These are phyloP conservation scores for Caenorhabditis briggsae DNA, from an alignment of 1,140 invertebrate genomes.

Conservation along the genomic window DNA sequence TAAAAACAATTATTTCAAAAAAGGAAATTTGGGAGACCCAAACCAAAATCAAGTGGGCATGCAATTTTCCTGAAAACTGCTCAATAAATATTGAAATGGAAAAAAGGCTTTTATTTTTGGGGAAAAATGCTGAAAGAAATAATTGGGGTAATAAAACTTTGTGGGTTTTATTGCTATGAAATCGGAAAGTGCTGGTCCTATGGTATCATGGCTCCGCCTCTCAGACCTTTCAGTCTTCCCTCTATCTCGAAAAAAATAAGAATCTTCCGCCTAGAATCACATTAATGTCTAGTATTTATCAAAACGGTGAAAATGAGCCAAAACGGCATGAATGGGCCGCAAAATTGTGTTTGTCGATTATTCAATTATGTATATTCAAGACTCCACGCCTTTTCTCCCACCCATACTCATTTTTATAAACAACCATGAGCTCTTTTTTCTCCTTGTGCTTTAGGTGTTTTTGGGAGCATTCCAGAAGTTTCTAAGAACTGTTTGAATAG, in stretches of 20 bases:
- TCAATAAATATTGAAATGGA: neutral
- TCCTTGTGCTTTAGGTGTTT: too few relatives aligned
- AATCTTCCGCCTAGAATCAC: too few relatives aligned
- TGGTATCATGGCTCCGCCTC: too few relatives aligned
- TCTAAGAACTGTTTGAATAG: too few relatives aligned
- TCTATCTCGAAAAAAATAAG: too few relatives aligned
- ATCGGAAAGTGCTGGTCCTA: too few relatives aligned
- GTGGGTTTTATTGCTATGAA: too few relatives aligned
- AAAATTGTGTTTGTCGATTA: constrained; percentile 23
- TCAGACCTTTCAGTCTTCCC: too few relatives aligned
- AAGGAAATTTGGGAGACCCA: neutral
- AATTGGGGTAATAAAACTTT: neutral
- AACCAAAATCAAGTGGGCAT: neutral
- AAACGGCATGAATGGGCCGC: neutral
- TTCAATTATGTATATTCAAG: constrained; percentile 45
- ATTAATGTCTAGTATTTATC: neutral
- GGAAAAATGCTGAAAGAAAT: neutral
- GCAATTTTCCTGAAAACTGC: neutral
- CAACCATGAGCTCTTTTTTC: neutral
- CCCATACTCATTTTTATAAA: constrained; percentile 22
- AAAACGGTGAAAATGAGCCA: neutral
- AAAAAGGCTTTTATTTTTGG: too few relatives aligned
- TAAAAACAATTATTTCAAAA: too few relatives aligned
- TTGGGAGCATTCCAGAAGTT: too few relatives aligned
- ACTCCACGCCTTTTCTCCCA: neutral